A percentile compares a stretch with the other conserved stretches of the same genome.
Conservation (phyloP, 2,797 vertebrate genomes). For the Sebastiscus tertius region DNA sequence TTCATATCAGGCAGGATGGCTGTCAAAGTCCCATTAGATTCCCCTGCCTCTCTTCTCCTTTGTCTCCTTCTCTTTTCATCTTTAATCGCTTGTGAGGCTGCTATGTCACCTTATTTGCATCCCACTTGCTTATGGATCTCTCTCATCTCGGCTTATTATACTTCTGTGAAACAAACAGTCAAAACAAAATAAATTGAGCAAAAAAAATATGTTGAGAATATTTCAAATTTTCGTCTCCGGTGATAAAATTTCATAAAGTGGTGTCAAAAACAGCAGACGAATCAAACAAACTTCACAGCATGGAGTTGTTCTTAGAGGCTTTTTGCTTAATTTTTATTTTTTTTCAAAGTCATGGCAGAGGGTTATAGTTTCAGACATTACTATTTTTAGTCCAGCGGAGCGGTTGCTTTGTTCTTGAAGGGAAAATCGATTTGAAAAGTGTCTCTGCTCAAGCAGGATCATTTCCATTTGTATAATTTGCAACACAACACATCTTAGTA, state of each 20-base stretch:
- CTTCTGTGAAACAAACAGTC: conserved; percentile 35
- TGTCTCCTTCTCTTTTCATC: conserved; percentile 77
- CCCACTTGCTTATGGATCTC: conserved; percentile 58
- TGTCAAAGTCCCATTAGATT: conserved; percentile 73
- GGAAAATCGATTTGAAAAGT: conserved; percentile 53
- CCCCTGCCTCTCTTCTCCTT: conserved; percentile 59
- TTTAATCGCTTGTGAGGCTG: conserved; percentile 70
- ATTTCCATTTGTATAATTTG: conserved; percentile 45
- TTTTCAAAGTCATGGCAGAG: conserved; percentile 36
- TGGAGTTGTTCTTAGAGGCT: conserved; percentile 9
- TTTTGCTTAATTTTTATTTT: conserved; percentile 6
- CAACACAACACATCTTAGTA: conserved; percentile 18
- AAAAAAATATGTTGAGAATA: conserved; percentile 13
- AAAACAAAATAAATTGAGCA: conserved; percentile 9
- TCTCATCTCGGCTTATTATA: conserved; percentile 53
- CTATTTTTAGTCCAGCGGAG: conserved; percentile 60
- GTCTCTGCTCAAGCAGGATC: conserved; percentile 35
- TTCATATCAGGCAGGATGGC: conserved; percentile 73
- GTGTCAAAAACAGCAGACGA: conserved; percentile 17
- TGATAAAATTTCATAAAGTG: conserved; percentile 20
- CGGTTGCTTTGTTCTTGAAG: conserved; percentile 47
- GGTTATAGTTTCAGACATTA: conserved; percentile 44
- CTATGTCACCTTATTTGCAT: conserved; percentile 75
- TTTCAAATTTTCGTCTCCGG: conserved; percentile 14
- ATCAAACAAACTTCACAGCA: conserved; percentile 19